A percentile compares a stretch with the other conserved stretches of the same genome.
These are phyloP conservation scores for Berghia stephanieae DNA, from an alignment of 1,140 invertebrate species.

Conservation along the genomic window DNA sequence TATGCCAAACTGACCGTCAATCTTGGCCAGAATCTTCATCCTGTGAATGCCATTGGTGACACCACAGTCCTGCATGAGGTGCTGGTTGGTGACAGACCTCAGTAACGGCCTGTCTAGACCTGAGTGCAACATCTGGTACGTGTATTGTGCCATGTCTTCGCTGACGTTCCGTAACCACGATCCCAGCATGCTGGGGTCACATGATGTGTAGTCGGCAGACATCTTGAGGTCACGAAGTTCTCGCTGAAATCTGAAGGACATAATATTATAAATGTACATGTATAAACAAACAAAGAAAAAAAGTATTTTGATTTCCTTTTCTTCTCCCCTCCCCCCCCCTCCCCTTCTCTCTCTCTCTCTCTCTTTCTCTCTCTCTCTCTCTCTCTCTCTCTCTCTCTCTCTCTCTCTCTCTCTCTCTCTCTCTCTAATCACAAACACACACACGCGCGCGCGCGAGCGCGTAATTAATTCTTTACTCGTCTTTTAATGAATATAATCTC, in stretches of 20 bases:
- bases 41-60: slow-evolving; percentile 95
- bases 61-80: slow-evolving; percentile 86
- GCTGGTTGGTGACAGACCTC: slow-evolving; percentile 82
- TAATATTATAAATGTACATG: neutral
- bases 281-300: neutral
- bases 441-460: too few relatives aligned
- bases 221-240: slow-evolving; percentile 94
- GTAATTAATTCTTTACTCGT: too few relatives aligned
- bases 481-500: too few relatives aligned
- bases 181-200: slow-evolving; percentile 90
- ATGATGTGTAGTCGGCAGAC: slow-evolving; percentile 95
- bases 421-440: too few relatives aligned
- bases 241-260: slow-evolving; percentile 80
- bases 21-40: slow-evolving; percentile 85
- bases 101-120: slow-evolving; percentile 87
- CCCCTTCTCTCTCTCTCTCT: too few relatives aligned
- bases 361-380: too few relatives aligned
- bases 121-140: slow-evolving; percentile 93
- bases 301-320: too few relatives aligned
- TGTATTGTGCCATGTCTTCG: slow-evolving; percentile 94
- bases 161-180: slow-evolving; percentile 87
- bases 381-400: too few relatives aligned
- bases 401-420: too few relatives aligned
- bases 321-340: too few relatives aligned
- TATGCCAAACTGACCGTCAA: slow-evolving; percentile 84